Conservation (phyloP, 2,888 invertebrate species). For the Pollenia labialis region DNA sequence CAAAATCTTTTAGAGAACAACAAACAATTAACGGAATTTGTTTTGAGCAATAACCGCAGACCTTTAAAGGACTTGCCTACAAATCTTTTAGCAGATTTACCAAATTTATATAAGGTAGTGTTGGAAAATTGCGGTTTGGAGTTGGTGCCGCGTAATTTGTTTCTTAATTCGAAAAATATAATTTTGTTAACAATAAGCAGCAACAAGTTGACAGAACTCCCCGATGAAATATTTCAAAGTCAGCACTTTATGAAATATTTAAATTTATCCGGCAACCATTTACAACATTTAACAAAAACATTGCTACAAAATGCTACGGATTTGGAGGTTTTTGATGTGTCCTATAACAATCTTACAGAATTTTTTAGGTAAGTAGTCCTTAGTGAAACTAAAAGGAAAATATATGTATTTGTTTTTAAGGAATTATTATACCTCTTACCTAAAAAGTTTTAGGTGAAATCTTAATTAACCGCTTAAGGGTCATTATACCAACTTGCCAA, state of each 20-base stretch:
- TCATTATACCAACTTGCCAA: no score
- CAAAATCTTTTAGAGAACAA: conserved; percentile 86
- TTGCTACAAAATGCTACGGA: conserved; percentile 86
- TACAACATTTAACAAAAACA: conserved; percentile 86
- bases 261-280: conserved; percentile 87
- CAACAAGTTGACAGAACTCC: conserved; percentile 86
- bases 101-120: conserved; percentile 85
- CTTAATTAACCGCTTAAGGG: no score
- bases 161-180: conserved; percentile 86
- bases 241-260: conserved; percentile 87
- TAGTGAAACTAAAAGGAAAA: no score
- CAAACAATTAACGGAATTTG: conserved; percentile 85
- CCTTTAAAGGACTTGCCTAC: conserved; percentile 86
- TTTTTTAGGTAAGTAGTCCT: conserved; percentile 85
- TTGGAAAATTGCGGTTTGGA: conserved; percentile 86
- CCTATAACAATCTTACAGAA: conserved; percentile 86
- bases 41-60: conserved; percentile 86
- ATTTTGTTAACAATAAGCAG: conserved; percentile 86
- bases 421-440: no score
- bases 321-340: conserved; percentile 87
- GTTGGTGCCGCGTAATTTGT: conserved; percentile 86
- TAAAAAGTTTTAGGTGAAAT: no score
- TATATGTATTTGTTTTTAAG: no score
- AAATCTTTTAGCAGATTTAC: conserved; percentile 87
- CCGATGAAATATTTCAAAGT: conserved; percentile 87